Base-by-base conservation (phyloP, 1,140 invertebrate species). In the Saccostrea echinata region DNA sequence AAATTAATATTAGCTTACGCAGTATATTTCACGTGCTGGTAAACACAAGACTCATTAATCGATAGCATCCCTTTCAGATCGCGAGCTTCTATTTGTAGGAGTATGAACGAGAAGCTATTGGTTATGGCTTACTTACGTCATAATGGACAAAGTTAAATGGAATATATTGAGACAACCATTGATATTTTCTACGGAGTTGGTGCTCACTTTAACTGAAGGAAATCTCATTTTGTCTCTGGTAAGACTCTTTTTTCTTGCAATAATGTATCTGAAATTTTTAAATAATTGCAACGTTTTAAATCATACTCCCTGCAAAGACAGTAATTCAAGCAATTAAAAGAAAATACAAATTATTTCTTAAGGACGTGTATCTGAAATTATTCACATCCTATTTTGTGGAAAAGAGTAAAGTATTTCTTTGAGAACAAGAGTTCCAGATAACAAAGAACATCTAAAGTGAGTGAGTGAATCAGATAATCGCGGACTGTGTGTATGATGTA, bases 1-100 rank as follows among this genome's bases (percentile, higher is more conserved):
- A 27, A 30, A 33, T 76, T 76, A 43, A 43, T 76, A 76, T 76
- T 18, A 76, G 68, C 68, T 76, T 27, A 76, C 30, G 68, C 68
- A 16, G 16, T 30, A 18, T 76, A 76, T 76, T 76, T 76, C 68
- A 76, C 68, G 68, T 13, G 27, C 24, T 30, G 30, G 13, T 30
- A 33, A 18, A 76, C 68, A 76, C 68, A 18, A 2, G 30, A 21
- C 55, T 61, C 55, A 27, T 76, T 13, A 76, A 76, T 76, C 68
- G 27, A 76, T 76, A 76, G 68, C 24, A 3, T 33, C 30, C 6
- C 30, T 27, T 33, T 33, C 27, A 30, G 11, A 24, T 35, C 16
- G n/a, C 27, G 27, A 30, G 24, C 30, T 27, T 13, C 24, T 71
- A 24, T 11, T 8, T 76, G 68, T 76, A 33, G 68, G 68, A 76